A percentile compares a stretch with the other conserved stretches of the same genome.
phyloP scores from a whole-genome alignment of 2,888 invertebrate genomes.

The Gisinianus flammeolus region DNA sequence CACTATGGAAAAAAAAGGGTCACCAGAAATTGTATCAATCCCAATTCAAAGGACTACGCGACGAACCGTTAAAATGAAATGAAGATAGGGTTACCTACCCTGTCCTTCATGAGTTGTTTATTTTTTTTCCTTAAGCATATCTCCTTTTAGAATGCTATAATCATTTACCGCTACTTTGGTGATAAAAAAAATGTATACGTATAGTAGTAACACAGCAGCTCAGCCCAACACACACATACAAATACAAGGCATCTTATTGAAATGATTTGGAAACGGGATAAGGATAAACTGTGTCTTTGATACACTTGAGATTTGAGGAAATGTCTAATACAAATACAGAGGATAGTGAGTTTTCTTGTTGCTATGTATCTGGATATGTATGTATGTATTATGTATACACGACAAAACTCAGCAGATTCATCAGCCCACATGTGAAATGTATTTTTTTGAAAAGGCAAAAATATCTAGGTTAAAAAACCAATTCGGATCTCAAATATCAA shows the following conservation, averaged over 20 bases:
- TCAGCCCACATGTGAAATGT: conserved; percentile 11
- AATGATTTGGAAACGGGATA: conserved; percentile 12
- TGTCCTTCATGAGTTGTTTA: conserved; percentile 37
- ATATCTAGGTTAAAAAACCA: conserved; percentile 35
- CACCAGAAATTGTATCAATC: conserved; percentile 43
- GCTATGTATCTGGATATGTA: not conserved
- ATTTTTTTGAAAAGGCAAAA: conserved; percentile 21
- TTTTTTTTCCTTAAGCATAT: conserved; percentile 21
- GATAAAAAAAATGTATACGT: conserved; percentile 27
- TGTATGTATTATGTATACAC: not conserved
- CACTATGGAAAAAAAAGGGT: conserved; percentile 34
- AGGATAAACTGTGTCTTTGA: conserved; percentile 21
- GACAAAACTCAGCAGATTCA: not conserved
- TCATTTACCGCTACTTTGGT: conserved; percentile 48
- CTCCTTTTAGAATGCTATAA: conserved; percentile 31
- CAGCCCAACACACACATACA: not conserved
- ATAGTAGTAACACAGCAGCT: not conserved
- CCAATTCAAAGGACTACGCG: conserved; percentile 48
- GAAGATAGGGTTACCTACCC: conserved; percentile 57
- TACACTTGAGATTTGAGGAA: conserved; percentile 25
- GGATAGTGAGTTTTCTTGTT: not conserved
- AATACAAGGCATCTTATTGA: not conserved
- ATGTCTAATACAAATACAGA: not conserved
- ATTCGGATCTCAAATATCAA: conserved; percentile 43
- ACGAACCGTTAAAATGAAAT: conserved; percentile 59